A percentile compares a stretch with the other conserved stretches of the same genome.
Conservation (phyloP, 1,140 invertebrate species). For the Drosophila teissieri region DNA sequence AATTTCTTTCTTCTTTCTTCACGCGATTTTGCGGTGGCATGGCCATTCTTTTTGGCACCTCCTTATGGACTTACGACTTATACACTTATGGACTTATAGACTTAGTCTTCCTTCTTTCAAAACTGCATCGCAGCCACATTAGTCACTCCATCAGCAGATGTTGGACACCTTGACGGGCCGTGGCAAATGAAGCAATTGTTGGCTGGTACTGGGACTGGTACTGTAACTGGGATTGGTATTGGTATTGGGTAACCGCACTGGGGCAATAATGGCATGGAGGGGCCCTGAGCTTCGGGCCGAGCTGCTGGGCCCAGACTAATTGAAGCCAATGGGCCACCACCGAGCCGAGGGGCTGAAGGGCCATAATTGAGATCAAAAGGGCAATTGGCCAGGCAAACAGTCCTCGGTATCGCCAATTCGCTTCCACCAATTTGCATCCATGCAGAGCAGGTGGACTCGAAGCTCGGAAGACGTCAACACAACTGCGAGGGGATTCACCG, state of each 20-base stretch:
- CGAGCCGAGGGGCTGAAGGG: constrained; percentile 14
- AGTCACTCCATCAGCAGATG: constrained; percentile 54
- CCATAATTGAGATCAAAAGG: constrained; percentile 45
- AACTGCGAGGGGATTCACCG: constrained; percentile 23
- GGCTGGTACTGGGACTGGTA: too few relatives aligned
- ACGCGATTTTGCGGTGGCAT: constrained; percentile 25
- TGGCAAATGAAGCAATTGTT: constrained; percentile 79
- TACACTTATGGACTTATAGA: too few relatives aligned
- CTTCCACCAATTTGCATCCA: constrained; percentile 25
- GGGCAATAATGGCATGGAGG: constrained; percentile 38
- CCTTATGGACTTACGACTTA: not conserved
- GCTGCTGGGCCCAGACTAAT: constrained; percentile 38
- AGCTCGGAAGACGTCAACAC: not conserved
- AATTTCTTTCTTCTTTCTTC: constrained; percentile 52
- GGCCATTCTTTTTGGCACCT: constrained; percentile 16
- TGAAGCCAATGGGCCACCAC: constrained; percentile 45
- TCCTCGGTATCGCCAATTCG: constrained; percentile 12
- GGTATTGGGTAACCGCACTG: constrained; percentile 67
- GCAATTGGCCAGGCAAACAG: constrained; percentile 48
- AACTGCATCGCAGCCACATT: constrained; percentile 25
- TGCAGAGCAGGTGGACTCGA: constrained; percentile 22
- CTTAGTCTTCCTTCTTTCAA: constrained; percentile 17
- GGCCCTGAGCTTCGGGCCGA: constrained; percentile 34
- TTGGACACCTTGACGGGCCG: constrained; percentile 60
- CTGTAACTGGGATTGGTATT: constrained; percentile 23